Percentiles rank a stretch among this genome's conserved stretches.
phyloP scores from a whole-genome alignment of 2,888 invertebrate genomes.

The Hyposoter dolosus region DNA sequence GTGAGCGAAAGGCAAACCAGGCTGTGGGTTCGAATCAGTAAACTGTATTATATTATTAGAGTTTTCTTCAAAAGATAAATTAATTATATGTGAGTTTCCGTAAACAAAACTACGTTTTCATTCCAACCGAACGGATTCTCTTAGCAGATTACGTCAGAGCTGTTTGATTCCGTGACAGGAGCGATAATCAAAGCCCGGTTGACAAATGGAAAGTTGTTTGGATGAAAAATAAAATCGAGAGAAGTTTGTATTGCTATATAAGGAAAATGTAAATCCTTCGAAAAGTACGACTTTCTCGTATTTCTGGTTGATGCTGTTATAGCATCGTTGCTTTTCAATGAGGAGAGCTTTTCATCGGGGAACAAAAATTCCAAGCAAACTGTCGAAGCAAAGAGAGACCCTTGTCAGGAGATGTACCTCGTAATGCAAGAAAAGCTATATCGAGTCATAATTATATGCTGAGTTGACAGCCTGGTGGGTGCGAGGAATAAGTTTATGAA shows the following conservation, averaged over 20 bases:
- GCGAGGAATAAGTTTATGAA: conserved; percentile 40
- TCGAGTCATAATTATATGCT: conserved; percentile 35
- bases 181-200: conserved; percentile 16
- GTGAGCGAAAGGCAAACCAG: neutral
- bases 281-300: conserved; percentile 3
- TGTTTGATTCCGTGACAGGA: neutral
- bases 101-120: neutral
- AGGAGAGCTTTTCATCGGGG: conserved; percentile 3
- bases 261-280: neutral
- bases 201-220: conserved; percentile 8
- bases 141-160: neutral
- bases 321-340: conserved; percentile 28
- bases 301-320: conserved; percentile 27
- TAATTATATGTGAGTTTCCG: neutral
- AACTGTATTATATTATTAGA: neutral
- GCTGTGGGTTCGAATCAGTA: neutral
- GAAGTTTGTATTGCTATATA: neutral
- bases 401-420: conserved; percentile 29
- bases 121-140: neutral
- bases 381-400: conserved; percentile 11
- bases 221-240: neutral
- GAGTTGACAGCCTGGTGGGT: conserved; percentile 25
- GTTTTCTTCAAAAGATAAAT: neutral
- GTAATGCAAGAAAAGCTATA: conserved; percentile 32
- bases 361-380: conserved; percentile 8